phyloP scores from a whole-genome alignment of 2,113 vertebrate genomes.

The Melozone crissalis region DNA sequence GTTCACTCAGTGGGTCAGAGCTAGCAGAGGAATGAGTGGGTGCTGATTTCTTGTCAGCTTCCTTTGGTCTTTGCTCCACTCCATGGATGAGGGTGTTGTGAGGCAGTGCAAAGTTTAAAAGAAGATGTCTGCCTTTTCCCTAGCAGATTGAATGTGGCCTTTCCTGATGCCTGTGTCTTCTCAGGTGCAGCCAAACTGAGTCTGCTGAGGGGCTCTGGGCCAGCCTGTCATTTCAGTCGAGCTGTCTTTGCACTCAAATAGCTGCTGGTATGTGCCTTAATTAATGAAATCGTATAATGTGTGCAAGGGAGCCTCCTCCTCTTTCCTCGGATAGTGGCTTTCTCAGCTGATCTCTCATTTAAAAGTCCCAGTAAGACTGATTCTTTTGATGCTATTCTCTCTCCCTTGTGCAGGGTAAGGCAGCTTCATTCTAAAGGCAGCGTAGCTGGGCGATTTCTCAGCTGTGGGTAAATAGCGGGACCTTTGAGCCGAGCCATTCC shows the following conservation, averaged over 20 bases:
- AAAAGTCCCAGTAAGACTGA: neutral
- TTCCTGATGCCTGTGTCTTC: neutral
- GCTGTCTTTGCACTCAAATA: neutral
- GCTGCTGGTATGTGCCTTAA: neutral
- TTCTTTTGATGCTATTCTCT: conserved; percentile 21
- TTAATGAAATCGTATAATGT: neutral
- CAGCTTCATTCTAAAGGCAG: neutral
- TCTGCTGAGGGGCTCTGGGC: neutral
- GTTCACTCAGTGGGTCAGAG: neutral
- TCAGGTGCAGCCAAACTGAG: neutral
- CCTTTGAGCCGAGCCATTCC: neutral
- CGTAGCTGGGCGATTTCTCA: accelerated
- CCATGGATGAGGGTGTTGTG: accelerated
- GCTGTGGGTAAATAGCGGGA: neutral
- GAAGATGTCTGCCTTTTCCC: neutral
- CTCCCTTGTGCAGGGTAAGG: neutral
- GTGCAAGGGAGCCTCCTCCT: neutral
- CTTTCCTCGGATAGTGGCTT: neutral
- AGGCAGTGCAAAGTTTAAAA: neutral
- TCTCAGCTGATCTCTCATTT: neutral
- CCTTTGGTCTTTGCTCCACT: neutral
- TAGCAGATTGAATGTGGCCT: neutral
- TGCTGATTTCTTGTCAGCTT: accelerated
- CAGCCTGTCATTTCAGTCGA: neutral
- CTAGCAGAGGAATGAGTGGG: neutral